Conservation (phyloP, 1,140 invertebrate genomes). For the Prorops nasuta region DNA sequence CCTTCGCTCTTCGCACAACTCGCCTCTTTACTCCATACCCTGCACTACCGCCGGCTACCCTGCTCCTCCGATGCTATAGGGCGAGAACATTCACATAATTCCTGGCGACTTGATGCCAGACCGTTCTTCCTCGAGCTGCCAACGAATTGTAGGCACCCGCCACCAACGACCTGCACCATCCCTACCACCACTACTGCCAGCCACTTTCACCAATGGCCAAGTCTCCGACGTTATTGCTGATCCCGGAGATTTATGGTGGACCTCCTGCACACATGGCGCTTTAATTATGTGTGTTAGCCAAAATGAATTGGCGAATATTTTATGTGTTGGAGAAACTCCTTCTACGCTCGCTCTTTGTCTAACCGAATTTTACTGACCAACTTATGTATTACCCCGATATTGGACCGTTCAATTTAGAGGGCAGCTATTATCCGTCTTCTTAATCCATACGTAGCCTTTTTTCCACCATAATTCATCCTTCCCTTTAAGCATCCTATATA, state of each 20-base stretch:
- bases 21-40: no score
- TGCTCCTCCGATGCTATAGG: constrained; percentile 13
- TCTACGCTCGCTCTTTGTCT: constrained; percentile 1
- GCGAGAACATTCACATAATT: constrained; percentile 47
- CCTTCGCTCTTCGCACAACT: no score
- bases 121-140: constrained; percentile 38
- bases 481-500: no score
- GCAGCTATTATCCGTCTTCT: no score
- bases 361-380: constrained; percentile 19
- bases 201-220: constrained; percentile 30
- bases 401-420: no score
- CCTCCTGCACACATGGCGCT: constrained; percentile 51
- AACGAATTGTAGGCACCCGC: constrained; percentile 43
- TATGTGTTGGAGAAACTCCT: constrained; percentile 29
- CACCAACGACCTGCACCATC: constrained; percentile 21
- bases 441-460: background rate
- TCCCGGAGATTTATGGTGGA: constrained; percentile 51
- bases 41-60: no score
- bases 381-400: background rate
- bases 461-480: background rate
- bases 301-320: constrained; percentile 55
- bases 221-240: constrained; percentile 54
- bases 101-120: constrained; percentile 45
- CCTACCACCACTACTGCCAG: constrained; percentile 31
- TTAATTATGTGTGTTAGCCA: constrained; percentile 50